Evolutionary conservation across 2,113 vertebrate genomes (phyloP).

Genomic region (Bubo bubo): DNA sequence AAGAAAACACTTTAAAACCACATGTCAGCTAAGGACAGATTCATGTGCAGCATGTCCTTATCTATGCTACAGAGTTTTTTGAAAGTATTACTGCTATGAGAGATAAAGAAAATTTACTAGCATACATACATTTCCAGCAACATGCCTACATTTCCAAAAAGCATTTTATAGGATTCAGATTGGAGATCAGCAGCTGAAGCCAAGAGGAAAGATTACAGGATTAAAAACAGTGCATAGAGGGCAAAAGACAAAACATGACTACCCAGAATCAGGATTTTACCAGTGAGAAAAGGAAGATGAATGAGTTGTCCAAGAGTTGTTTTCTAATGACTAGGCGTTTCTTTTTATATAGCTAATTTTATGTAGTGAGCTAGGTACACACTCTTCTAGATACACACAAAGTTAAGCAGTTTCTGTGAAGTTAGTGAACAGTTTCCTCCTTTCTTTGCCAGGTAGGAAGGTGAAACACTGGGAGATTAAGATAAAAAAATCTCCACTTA

Average conservation of each 20-base stretch:
- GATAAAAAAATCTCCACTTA: background rate
- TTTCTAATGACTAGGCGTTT: background rate
- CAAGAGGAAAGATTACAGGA: conserved; percentile 23
- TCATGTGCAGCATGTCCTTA: conserved; percentile 27
- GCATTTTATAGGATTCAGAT: background rate
- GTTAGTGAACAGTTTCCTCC: background rate
- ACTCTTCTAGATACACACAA: background rate
- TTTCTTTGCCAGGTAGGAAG: background rate
- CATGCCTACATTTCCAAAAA: background rate
- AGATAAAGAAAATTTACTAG: conserved; percentile 45
- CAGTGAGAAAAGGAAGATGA: background rate
- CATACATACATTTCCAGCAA: background rate
- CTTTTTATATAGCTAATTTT: background rate
- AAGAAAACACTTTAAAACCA: conserved; percentile 29
- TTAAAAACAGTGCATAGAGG: background rate
- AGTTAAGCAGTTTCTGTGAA: background rate
- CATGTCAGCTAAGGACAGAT: conserved; percentile 56
- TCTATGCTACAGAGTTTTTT: background rate
- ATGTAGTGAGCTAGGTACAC: background rate
- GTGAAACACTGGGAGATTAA: background rate
- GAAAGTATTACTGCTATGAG: background rate
- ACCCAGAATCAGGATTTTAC: background rate
- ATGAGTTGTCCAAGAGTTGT: background rate
- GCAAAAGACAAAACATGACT: background rate
- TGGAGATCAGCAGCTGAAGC: background rate